A percentile compares a stretch with the other conserved stretches of the same genome.
Conservation (phyloP, 2,888 invertebrate species). For the Coronaproctus castanopsis region DNA sequence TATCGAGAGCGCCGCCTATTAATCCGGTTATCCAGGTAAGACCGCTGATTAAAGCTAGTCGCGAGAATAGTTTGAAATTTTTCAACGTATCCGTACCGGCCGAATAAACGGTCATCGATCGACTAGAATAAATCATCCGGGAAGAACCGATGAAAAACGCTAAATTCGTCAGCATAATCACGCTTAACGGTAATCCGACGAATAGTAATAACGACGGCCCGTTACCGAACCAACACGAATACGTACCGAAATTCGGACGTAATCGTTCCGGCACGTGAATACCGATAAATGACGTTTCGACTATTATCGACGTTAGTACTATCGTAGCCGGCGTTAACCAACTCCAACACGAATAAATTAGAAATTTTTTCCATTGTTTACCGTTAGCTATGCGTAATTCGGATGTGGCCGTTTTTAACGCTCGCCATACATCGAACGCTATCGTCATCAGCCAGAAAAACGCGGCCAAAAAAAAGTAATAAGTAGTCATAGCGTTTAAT, state of each 20-base stretch:
- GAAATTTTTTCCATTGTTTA: constrained; percentile 26
- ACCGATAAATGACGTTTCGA: constrained; percentile 23
- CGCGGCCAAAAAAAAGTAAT: constrained; percentile 32
- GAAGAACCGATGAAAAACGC: constrained; percentile 28
- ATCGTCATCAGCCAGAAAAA: constrained; percentile 36
- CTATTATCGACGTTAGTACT: constrained; percentile 25
- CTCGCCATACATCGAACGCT: constrained; percentile 31
- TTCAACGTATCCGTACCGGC: constrained; percentile 22
- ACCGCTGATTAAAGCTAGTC: constrained; percentile 31
- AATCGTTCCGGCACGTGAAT: constrained; percentile 20
- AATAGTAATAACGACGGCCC: constrained; percentile 30
- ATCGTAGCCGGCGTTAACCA: constrained; percentile 28
- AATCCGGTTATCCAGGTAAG: constrained; percentile 30
- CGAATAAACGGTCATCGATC: constrained; percentile 22
- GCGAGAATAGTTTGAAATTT: constrained; percentile 28
- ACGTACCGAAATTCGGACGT: constrained; percentile 29
- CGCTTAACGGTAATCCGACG: constrained; percentile 30
- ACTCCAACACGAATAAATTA: constrained; percentile 27
- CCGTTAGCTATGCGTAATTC: constrained; percentile 28
- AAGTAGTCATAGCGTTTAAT: constrained; percentile 28
- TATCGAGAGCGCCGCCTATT: constrained; percentile 27
- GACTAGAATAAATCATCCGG: constrained; percentile 28
- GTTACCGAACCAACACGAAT: constrained; percentile 32
- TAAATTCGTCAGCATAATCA: constrained; percentile 28
- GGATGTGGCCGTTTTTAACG: constrained; percentile 28